These are phyloP conservation scores for human DNA, from an alignment of 2,113 vertebrate species.

Conservation along the genomic window GRCh38 chr2:103169001-103169500, in stretches of 20 bases:
- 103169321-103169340: slow-evolving; percentile 52
- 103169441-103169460: not conserved
- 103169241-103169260: slow-evolving; percentile 84
- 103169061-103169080: not conserved
- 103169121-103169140: slow-evolving; percentile 81
- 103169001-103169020: not conserved
- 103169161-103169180: slow-evolving; percentile 86
- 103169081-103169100: slow-evolving; percentile 65
- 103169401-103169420: not conserved
- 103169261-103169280: slow-evolving; percentile 83
- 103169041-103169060: slow-evolving; percentile 10
- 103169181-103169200: slow-evolving; percentile 86
- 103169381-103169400: not conserved
- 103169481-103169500: not conserved
- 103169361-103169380: not conserved
- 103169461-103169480: not conserved
- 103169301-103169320: slow-evolving; percentile 66
- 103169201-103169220: slow-evolving; percentile 87
- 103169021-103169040: slow-evolving; percentile 31
- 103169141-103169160: slow-evolving; percentile 84
- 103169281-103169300: slow-evolving; percentile 73
- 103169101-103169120: slow-evolving; percentile 78
- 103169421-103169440: not conserved
- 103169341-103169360: slow-evolving; percentile 25
- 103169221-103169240: slow-evolving; percentile 88